These are phyloP conservation scores for Himalopsyche japonica DNA, from an alignment of 2,888 invertebrate species.

Conservation along the genomic window DNA sequence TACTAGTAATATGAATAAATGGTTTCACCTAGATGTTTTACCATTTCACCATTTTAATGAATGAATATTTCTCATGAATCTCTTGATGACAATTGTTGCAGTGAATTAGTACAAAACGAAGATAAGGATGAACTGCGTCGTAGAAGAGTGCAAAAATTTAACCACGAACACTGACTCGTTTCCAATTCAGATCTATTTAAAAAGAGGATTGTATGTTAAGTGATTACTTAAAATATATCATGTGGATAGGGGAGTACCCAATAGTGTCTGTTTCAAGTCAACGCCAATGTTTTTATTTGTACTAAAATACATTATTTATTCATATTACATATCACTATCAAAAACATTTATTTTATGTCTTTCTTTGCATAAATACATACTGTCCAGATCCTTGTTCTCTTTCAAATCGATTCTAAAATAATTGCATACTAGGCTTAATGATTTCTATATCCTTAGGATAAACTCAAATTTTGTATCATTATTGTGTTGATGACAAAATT, in stretches of 20 bases:
- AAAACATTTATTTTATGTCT: background rate
- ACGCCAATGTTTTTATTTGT: background rate
- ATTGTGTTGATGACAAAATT: no score
- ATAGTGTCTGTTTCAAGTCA: background rate
- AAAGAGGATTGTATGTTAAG: background rate
- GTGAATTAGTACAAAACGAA: constrained; percentile 42
- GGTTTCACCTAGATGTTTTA: no score
- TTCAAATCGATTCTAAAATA: no score
- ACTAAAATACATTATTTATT: background rate
- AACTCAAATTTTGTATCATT: no score
- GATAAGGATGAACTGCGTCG: constrained; percentile 70
- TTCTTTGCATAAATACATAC: background rate
- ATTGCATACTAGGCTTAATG: no score
- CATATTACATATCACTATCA: background rate
- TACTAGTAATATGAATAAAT: no score
- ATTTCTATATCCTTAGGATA: no score
- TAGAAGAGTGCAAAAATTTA: constrained; percentile 77
- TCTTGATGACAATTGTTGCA: constrained; percentile 4
- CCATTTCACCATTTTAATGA: no score
- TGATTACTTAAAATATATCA: constrained; percentile 1
- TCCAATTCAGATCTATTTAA: background rate
- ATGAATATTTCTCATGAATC: background rate
- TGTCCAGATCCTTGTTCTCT: background rate
- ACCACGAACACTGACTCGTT: constrained; percentile 45
- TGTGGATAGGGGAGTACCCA: background rate